Evolutionary conservation across 1,140 invertebrate species (phyloP).

Genomic region (Thereuonema tuberculata): DNA sequence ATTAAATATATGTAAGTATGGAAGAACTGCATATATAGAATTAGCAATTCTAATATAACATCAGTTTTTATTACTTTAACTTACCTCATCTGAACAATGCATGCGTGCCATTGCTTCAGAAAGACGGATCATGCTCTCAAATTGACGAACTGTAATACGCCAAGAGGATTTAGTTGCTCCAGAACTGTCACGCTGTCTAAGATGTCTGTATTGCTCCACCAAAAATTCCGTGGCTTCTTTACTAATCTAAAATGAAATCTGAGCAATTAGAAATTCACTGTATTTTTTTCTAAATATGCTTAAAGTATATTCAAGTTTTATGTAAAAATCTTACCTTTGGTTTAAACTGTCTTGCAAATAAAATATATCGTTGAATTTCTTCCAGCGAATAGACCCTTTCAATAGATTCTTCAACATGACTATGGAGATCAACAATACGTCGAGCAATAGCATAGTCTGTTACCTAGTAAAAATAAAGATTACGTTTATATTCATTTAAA

Average conservation of each 20-base stretch:
- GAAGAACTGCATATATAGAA: not conserved
- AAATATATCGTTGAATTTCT: slow-evolving; percentile 85
- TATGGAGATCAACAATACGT: slow-evolving; percentile 89
- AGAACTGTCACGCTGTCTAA: slow-evolving; percentile 68
- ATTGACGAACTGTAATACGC: slow-evolving; percentile 96
- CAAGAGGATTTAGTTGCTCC: slow-evolving; percentile 58
- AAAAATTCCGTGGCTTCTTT: slow-evolving; percentile 69
- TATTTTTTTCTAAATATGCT: no score
- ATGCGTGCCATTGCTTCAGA: slow-evolving; percentile 93
- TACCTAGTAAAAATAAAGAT: slow-evolving; percentile 32
- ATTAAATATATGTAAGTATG: slow-evolving; percentile 2
- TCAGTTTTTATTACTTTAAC: not conserved
- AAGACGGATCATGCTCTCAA: slow-evolving; percentile 92
- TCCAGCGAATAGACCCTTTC: slow-evolving; percentile 67
- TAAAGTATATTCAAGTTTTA: not conserved
- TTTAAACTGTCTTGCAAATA: slow-evolving; percentile 92
- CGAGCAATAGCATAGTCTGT: slow-evolving; percentile 92
- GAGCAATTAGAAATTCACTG: no score
- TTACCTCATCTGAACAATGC: slow-evolving; percentile 61
- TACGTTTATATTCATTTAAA: no score
- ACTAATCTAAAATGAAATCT: slow-evolving; percentile 32
- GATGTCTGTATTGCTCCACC: slow-evolving; percentile 73
- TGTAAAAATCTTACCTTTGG: slow-evolving; percentile 54
- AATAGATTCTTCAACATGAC: slow-evolving; percentile 56
- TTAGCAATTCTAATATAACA: not conserved